phyloP scores from a whole-genome alignment of 2,888 invertebrate species.

The Eupithecia tripunctaria region DNA sequence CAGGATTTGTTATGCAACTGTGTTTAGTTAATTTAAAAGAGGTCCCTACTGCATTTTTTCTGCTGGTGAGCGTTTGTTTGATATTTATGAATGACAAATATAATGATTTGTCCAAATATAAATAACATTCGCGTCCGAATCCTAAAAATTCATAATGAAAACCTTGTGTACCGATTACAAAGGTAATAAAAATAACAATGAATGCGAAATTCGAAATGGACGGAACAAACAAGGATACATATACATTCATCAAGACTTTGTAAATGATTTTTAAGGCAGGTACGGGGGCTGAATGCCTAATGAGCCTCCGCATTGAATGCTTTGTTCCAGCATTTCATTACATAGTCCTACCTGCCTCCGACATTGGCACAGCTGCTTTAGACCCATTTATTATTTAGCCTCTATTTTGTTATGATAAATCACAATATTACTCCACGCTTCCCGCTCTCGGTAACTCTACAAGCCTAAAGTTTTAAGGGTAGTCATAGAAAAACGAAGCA shows the following conservation, averaged over 20 bases:
- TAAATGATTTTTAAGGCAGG: constrained; percentile 77
- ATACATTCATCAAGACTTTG: constrained; percentile 74
- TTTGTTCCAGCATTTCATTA: constrained; percentile 82
- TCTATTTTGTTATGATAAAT: background rate
- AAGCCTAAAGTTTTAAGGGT: background rate
- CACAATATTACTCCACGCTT: background rate
- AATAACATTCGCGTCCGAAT: background rate
- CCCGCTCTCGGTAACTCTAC: background rate
- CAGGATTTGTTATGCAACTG: background rate
- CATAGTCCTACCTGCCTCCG: constrained; percentile 50
- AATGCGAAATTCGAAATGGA: constrained; percentile 42
- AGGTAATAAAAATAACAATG: constrained; percentile 30
- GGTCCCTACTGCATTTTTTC: no score
- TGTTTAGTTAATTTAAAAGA: no score
- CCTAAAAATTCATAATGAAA: constrained; percentile 11
- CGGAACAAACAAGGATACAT: constrained; percentile 61
- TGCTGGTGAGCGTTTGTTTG: no score
- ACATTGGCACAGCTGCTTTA: constrained; percentile 13
- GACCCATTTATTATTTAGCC: background rate
- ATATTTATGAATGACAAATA: background rate
- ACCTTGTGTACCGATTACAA: constrained; percentile 14
- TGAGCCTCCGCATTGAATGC: constrained; percentile 70
- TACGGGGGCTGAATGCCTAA: constrained; percentile 75
- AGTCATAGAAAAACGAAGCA: background rate
- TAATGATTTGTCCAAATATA: background rate